These are phyloP conservation scores for Phengaris arion DNA, from an alignment of 2,888 invertebrate species.

Conservation along the genomic window DNA sequence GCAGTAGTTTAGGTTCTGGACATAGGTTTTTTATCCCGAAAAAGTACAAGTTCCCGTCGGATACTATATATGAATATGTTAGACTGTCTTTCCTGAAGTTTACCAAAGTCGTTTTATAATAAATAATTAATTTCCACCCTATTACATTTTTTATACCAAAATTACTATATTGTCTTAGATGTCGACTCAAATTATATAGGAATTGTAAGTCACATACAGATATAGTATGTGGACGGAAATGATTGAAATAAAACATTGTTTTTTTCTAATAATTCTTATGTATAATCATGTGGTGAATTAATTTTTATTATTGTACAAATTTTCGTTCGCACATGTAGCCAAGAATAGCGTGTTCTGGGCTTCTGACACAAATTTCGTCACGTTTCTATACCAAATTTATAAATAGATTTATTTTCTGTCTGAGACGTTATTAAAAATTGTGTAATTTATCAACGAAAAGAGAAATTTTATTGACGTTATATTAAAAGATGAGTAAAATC, in stretches of 20 bases:
- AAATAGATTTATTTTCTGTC: too few species aligned
- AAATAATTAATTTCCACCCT: neutral
- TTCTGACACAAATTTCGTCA: neutral
- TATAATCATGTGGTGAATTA: slow-evolving; percentile 7
- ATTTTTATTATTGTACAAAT: slow-evolving; percentile 1
- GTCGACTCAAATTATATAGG: too few species aligned
- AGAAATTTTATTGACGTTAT: too few species aligned
- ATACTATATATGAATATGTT: too few species aligned
- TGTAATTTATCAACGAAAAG: too few species aligned
- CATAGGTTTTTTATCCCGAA: too few species aligned
- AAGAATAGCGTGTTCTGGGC: neutral
- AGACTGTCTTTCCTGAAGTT: neutral
- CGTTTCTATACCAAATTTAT: neutral
- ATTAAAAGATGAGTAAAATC: too few species aligned
- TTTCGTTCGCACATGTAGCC: neutral
- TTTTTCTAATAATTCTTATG: neutral
- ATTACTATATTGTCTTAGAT: too few species aligned
- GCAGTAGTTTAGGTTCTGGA: too few species aligned
- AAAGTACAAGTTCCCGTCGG: too few species aligned
- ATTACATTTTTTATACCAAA: neutral
- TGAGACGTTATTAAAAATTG: too few species aligned
- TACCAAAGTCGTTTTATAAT: slow-evolving; percentile 3
- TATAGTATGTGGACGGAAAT: neutral
- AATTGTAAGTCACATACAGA: neutral
- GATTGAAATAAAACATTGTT: neutral